Conservation (phyloP, 2,797 vertebrate species). For the Oryzias dopingdopingensis region DNA sequence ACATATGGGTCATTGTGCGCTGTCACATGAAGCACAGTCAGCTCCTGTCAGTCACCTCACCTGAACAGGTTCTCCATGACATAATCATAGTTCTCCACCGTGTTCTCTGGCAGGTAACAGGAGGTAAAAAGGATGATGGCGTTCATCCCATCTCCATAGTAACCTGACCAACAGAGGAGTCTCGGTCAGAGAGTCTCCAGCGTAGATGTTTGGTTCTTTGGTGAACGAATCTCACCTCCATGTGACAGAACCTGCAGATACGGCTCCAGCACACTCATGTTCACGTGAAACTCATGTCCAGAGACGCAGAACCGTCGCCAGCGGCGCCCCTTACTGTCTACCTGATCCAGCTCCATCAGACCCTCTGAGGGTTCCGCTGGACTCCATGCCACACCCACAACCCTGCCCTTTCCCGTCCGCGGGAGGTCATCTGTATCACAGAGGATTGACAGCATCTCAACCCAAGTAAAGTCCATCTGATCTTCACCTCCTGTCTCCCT, state of each 20-base stretch:
- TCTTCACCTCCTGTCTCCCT: not conserved
- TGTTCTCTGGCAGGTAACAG: constrained; percentile 83
- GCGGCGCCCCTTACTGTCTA: constrained; percentile 73
- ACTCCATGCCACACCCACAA: constrained; percentile 23
- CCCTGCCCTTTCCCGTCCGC: constrained; percentile 37
- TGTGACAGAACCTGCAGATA: constrained; percentile 84
- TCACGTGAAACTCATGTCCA: constrained; percentile 72
- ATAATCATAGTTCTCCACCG: constrained; percentile 78
- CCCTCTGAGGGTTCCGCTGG: constrained; percentile 51
- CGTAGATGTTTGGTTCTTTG: not conserved
- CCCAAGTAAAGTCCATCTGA: not conserved
- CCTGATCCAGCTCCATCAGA: constrained; percentile 64
- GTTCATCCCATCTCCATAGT: constrained; percentile 80
- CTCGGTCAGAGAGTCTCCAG: not conserved
- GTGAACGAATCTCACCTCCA: constrained; percentile 71
- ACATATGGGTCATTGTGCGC: not conserved
- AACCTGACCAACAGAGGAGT: constrained; percentile 68
- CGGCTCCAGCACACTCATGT: constrained; percentile 82
- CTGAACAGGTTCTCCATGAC: constrained; percentile 88
- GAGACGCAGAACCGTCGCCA: constrained; percentile 80
- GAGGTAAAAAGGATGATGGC: constrained; percentile 82
- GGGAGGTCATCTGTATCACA: constrained; percentile 79
- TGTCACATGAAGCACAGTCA: too few relatives aligned
- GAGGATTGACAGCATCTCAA: constrained; percentile 4
- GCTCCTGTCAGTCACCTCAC: constrained; percentile 35